These are phyloP conservation scores for Thermophis baileyi DNA, from an alignment of 2,113 vertebrate genomes.

Conservation along the genomic window DNA sequence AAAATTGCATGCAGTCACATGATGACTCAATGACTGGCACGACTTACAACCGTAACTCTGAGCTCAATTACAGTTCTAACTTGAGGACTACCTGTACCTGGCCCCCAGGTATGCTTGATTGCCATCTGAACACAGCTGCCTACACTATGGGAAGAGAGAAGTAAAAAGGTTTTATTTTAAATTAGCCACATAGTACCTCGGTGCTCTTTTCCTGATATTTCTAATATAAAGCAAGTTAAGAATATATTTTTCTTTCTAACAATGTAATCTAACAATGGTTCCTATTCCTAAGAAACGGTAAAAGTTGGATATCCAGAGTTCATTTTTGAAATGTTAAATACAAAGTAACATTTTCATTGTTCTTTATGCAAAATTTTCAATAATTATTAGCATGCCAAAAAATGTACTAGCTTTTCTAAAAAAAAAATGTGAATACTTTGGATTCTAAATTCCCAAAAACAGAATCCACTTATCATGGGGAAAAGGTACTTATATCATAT, in stretches of 20 bases:
- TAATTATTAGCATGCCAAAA: neutral
- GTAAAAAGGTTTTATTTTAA: constrained; percentile 7
- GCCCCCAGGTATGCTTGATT: neutral
- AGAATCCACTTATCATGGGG: neutral
- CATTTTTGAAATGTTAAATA: neutral
- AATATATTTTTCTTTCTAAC: neutral
- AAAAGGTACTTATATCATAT: neutral
- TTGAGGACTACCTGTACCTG: neutral
- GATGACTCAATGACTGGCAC: neutral
- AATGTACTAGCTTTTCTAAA: neutral
- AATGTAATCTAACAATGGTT: neutral
- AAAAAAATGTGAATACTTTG: neutral
- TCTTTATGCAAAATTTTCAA: neutral
- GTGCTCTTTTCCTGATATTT: constrained; percentile 52
- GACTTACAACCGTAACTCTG: neutral
- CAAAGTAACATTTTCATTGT: neutral
- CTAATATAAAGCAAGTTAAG: neutral
- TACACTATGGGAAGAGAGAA: neutral
- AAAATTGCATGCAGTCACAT: neutral
- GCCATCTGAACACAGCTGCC: too few relatives aligned
- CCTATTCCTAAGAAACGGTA: neutral
- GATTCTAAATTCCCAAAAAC: neutral
- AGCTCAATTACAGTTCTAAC: neutral
- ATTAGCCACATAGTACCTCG: neutral
- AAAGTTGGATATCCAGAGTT: neutral